Base-by-base conservation (phyloP, 2,113 vertebrate genomes). In the Poeciliopsis turrubarensis region DNA sequence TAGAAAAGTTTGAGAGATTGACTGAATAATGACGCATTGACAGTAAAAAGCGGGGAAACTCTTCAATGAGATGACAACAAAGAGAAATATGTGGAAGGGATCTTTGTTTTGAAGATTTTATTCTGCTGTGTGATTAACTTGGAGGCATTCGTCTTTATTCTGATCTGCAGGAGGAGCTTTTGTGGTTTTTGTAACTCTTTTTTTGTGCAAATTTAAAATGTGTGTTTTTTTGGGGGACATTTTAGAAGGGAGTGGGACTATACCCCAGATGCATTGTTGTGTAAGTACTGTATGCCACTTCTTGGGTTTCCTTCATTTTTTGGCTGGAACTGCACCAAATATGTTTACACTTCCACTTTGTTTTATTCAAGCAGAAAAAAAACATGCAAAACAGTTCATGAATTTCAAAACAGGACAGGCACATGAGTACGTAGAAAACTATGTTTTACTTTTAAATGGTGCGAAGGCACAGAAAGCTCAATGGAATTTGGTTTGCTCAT, bases 311-410 rank as follows among this genome's bases (percentile, higher is more conserved):
- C 51, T 73, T 82, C 68, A 73, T 47, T 70, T 61, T 75, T 72
- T 29, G 39, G 25, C 70, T 84, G 51, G 67, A 67, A 37, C 60
- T 78, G 44, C 63, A 39, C 65, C 65, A 60, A 51, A 77, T 81
- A 68, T 84, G 1, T 39, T 64, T 78, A n/a, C 69, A 65, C 41
- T 64, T 17, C 26, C 25, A 54, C 63, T 32, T 69, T 64, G 14
- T 76, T 30, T 65, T 25, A 39, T 27, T 41, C 26, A 60, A 37
- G 34, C 30, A 70, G 66, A 32, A 68, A 15, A 7, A 67, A 76
- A 72, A 63, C 62, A 72, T 32, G 57, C 27, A 75, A 83, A 77
- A 47, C 51, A 67, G 57, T 74, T 79, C 39, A 82, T 84, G 72
- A 68, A 60, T 82, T 78, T 85, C 41, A 82, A 65, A 84, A 72